Evolutionary conservation across 1,140 invertebrate genomes (phyloP).

Genomic region (Agraylea sexmaculata): DNA sequence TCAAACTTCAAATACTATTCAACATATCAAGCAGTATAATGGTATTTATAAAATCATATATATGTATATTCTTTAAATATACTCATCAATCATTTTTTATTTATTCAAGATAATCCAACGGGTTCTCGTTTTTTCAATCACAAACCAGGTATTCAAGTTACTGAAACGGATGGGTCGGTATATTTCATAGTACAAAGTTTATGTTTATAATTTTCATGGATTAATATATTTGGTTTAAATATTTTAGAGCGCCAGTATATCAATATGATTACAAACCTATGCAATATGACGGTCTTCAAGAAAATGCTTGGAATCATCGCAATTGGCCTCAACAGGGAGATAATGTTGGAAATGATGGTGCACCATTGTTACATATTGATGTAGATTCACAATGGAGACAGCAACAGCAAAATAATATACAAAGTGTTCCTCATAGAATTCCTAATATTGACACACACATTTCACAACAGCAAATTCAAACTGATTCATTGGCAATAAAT

Average conservation of each 20-base stretch:
- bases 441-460: constrained; percentile 12
- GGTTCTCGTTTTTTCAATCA: constrained; percentile 50
- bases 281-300: constrained; percentile 17
- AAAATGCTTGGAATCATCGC: constrained; percentile 19
- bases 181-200: not conserved
- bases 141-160: constrained; percentile 48
- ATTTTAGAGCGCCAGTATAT: constrained; percentile 12
- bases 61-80: too few relatives aligned
- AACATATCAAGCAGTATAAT: constrained; percentile 17
- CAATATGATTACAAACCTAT: constrained; percentile 20
- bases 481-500: constrained; percentile 16
- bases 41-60: constrained; percentile 13
- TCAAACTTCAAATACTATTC: constrained; percentile 13
- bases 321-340: constrained; percentile 15
- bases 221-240: constrained; percentile 2
- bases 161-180: constrained; percentile 38
- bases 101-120: constrained; percentile 23
- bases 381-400: constrained; percentile 15
- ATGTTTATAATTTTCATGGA: not conserved
- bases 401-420: constrained; percentile 16
- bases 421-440: constrained; percentile 14
- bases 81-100: too few relatives aligned
- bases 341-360: constrained; percentile 13
- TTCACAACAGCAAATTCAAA: constrained; percentile 9
- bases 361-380: constrained; percentile 19